These are phyloP conservation scores for Heliconius erato DNA, from an alignment of 2,888 invertebrate genomes.

Conservation along the genomic window DNA sequence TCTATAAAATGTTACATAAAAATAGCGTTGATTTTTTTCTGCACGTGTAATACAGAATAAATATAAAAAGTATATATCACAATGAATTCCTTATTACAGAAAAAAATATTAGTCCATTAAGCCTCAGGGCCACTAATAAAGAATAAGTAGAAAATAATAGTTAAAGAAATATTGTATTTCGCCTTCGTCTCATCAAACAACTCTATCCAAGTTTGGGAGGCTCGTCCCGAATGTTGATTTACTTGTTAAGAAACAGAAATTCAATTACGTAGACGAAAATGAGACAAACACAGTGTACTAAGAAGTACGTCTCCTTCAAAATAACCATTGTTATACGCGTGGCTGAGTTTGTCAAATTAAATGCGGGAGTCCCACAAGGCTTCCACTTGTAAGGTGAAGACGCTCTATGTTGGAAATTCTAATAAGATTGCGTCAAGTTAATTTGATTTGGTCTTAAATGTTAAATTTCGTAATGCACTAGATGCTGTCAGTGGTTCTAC, in stretches of 20 bases:
- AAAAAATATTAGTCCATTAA: background rate
- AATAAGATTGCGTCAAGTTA: background rate
- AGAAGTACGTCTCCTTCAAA: conserved; percentile 21
- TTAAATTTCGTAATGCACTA: background rate
- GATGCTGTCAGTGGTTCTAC: too few relatives aligned
- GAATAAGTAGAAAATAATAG: conserved; percentile 7
- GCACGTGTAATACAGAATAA: too few relatives aligned
- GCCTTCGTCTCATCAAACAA: conserved; percentile 48
- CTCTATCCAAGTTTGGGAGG: conserved; percentile 52
- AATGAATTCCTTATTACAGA: background rate
- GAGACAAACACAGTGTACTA: conserved; percentile 18
- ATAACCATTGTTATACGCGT: conserved; percentile 30
- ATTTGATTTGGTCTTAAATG: conserved; percentile 12
- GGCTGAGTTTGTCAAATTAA: conserved; percentile 27
- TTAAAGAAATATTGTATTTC: conserved; percentile 25
- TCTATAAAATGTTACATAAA: background rate
- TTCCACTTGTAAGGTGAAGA: conserved; percentile 9
- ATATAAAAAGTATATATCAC: background rate
- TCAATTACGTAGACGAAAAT: conserved; percentile 43
- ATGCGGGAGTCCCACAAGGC: conserved; percentile 27
- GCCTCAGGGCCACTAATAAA: background rate
- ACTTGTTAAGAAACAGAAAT: conserved; percentile 42
- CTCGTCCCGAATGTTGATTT: conserved; percentile 44
- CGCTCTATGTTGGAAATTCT: background rate
- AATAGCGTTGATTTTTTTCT: background rate